Evolutionary conservation across 2,888 invertebrate species (phyloP).

Genomic region (Xanthia togata): DNA sequence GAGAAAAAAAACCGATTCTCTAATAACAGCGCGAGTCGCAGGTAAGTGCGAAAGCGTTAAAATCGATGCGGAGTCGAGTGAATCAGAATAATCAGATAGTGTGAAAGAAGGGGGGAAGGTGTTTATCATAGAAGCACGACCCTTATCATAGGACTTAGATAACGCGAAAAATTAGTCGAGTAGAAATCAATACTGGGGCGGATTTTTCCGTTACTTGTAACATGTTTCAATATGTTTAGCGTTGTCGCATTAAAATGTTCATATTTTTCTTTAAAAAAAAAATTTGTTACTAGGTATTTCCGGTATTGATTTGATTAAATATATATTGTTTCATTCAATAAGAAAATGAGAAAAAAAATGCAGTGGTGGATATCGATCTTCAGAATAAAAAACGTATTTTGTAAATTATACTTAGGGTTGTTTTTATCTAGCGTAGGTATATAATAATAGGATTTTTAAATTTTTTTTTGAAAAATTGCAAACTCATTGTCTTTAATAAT

Average conservation of each 20-base stretch:
- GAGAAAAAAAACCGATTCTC: background rate
- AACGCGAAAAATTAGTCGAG: constrained; percentile 83
- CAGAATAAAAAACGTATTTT: background rate
- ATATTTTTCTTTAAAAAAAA: constrained; percentile 22
- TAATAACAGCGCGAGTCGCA: constrained; percentile 11
- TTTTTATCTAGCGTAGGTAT: background rate
- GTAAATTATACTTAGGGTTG: background rate
- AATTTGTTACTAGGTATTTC: background rate
- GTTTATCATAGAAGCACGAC: constrained; percentile 81
- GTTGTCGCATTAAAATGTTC: constrained; percentile 27
- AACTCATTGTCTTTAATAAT: constrained; percentile 26
- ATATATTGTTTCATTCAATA: background rate
- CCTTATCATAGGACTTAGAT: constrained; percentile 84
- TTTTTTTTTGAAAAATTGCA: constrained; percentile 34
- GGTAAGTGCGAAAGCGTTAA: constrained; percentile 54
- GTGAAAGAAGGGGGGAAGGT: constrained; percentile 82
- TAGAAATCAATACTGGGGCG: constrained; percentile 84
- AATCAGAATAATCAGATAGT: constrained; percentile 74
- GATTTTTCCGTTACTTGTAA: constrained; percentile 73
- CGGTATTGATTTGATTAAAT: background rate
- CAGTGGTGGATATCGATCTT: background rate
- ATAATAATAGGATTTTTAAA: background rate
- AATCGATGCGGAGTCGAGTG: constrained; percentile 63
- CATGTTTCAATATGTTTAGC: constrained; percentile 28
- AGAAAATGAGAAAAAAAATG: background rate